These are phyloP conservation scores for Sebastes kiyomatsui DNA, from an alignment of 2,797 vertebrate genomes.

Conservation along the genomic window DNA sequence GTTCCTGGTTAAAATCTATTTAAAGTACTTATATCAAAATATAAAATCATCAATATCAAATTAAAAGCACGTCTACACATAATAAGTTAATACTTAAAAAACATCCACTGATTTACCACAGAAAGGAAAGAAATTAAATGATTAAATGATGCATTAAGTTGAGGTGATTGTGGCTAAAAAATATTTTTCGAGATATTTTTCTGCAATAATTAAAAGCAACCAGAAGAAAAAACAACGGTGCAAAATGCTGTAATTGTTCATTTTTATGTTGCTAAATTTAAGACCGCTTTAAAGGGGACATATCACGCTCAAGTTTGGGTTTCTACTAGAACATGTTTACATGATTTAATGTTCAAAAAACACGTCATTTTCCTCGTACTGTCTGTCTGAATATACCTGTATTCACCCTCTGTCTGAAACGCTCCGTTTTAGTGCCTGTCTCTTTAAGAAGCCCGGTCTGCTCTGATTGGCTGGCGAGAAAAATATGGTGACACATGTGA, in stretches of 20 bases:
- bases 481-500: too few species aligned
- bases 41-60: constrained; percentile 60
- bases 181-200: not conserved
- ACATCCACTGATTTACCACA: constrained; percentile 25
- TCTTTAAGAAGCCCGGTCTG: too few species aligned
- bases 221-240: not conserved
- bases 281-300: not conserved
- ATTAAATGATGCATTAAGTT: not conserved
- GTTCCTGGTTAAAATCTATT: constrained; percentile 49
- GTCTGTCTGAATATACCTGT: not conserved
- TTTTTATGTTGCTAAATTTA: constrained; percentile 13
- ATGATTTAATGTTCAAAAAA: not conserved
- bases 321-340: not conserved
- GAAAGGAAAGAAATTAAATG: constrained; percentile 16
- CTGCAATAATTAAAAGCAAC: not conserved
- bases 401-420: not conserved
- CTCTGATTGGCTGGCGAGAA: rapidly evolving
- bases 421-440: too few species aligned
- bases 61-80: constrained; percentile 36
- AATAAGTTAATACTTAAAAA: constrained; percentile 30
- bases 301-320: not conserved
- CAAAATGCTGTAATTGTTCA: not conserved
- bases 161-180: constrained; percentile 24
- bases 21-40: constrained; percentile 51
- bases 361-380: not conserved